Base-by-base conservation (phyloP, 2,888 invertebrate species). In the Drosophila maculinotata region DNA sequence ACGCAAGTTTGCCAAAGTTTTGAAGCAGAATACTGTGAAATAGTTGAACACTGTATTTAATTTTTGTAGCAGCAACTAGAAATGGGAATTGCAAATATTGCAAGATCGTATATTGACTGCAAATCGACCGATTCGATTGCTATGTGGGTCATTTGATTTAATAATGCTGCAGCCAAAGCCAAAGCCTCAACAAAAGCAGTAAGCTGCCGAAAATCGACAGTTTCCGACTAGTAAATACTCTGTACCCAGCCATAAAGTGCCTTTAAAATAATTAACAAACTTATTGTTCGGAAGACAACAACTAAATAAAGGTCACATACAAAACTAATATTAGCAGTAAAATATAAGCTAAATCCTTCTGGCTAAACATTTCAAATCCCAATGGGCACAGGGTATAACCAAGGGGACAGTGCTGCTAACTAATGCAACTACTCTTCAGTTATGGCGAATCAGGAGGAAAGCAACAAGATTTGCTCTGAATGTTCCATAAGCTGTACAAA, bases 131-230 rank as follows among this genome's bases (percentile, higher is more conserved):
- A 74, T 74, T 79, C 77, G 69, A 83, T 76, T 69, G 81, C 77
- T 66, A 64, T 82, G 69, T 71, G 83, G 80, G 76, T 69, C 83
- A 74, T 81, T 81, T 81, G 60, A 76, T 83, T 79, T 81, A 74
- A 79, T 83, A 70, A 64, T 67, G 53, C 64, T 52, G 41, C 69
- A 76, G 67, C 26, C 36, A 67, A 20, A 60, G 31, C 58, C 44
- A 63, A 28, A 56, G 39, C 25, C 42, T 47, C 54, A 20, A 20
- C 17, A 41, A 23, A 38, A 15, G 7, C 17, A 39, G 2, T 12
- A 10, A 12, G 31, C 31, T 31, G 31, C 3, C 9, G 9, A 6
- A 2, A 6, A 36, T 0, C 7, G n/a, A 23, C 9, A 1, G 15
- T 23, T 4, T 2, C 8, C 36, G 30, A 17, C 42, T n/a, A 1